Evolutionary conservation across 2,113 vertebrate species (phyloP), one percentile per base, ranked within the genome.

Genomic region (Pao palembangensis): DNA sequence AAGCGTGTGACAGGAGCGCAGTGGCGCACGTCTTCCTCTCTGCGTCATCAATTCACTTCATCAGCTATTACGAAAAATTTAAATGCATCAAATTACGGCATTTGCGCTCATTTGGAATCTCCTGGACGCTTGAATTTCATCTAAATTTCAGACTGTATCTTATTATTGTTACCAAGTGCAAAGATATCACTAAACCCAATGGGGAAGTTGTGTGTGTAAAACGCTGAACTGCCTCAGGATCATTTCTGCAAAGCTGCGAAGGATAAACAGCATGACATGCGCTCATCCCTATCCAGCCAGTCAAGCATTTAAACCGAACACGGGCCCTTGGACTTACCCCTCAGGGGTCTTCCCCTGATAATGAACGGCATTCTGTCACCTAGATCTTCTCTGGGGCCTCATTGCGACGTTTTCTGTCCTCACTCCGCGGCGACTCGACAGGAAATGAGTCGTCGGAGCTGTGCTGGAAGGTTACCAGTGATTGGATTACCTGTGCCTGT

Each of bases 401-500:
- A 86, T 82, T 21, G 70, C 53, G 57, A 68, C 62, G 75, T 75
- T 68, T 55, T 71, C 55, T 79, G 71, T 60, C 71, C 66, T 78
- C 80, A 73, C 80, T 84, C 65, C 21, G 19, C 60, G 25, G 58
- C 61, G 65, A 66, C 57, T 61, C 5, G 16, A 71, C 58, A 71
- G 64, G 52, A 87, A 85, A 75, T 76, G 74, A 79, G 71, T 67
- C 64, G 64, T 67, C 28, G 34, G 57, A 68, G 71, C 71, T 58
- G 60, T 57, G 70, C 73, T 83, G 82, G 82, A 84, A 84, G 79
- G 83, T 84, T 88, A 82, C 70, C 73, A 85, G 87, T 90, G 92
- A 94, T 90, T 83, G 91, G 90, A 94, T 99, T 96, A 95, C 94
- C 90, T 92, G 91, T 87, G 91, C 70, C 72, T 92, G 83, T 49